Percentiles rank a stretch among this genome's conserved stretches.
These are phyloP conservation scores for Ostrea denselamellosa DNA, from an alignment of 1,140 invertebrate genomes.

Conservation along the genomic window DNA sequence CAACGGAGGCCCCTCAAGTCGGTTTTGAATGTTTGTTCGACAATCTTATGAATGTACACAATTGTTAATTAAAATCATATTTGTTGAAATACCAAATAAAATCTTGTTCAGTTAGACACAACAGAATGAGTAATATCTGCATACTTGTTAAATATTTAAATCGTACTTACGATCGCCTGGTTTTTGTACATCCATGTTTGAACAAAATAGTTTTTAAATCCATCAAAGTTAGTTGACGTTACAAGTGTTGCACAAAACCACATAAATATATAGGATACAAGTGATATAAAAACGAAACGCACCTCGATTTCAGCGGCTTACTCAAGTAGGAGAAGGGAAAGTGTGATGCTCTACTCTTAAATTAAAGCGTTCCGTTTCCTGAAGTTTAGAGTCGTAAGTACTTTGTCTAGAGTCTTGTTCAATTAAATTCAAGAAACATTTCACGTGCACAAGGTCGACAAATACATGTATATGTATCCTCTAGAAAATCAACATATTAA, in stretches of 20 bases:
- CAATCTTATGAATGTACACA: too few relatives aligned
- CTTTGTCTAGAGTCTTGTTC: neutral
- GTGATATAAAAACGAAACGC: neutral
- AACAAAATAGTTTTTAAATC: neutral
- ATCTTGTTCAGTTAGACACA: too few relatives aligned
- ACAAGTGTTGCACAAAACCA: neutral
- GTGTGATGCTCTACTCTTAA: conserved; percentile 5
- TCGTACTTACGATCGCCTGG: neutral
- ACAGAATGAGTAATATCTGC: too few relatives aligned
- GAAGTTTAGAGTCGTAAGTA: neutral
- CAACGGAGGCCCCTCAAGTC: too few relatives aligned
- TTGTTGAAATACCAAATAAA: too few relatives aligned
- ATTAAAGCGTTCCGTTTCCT: conserved; percentile 16
- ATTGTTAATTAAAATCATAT: too few relatives aligned
- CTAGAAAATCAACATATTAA: too few relatives aligned
- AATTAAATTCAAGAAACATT: neutral
- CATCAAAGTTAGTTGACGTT: neutral
- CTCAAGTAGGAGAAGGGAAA: neutral
- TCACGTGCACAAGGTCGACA: too few relatives aligned
- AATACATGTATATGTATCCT: too few relatives aligned
- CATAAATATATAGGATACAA: neutral
- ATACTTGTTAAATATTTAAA: neutral
- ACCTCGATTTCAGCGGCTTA: conserved; percentile 12
- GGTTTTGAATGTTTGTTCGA: neutral
- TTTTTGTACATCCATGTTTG: neutral